Evolutionary conservation across 1,140 invertebrate species (phyloP).

Genomic region (Homarus americanus): DNA sequence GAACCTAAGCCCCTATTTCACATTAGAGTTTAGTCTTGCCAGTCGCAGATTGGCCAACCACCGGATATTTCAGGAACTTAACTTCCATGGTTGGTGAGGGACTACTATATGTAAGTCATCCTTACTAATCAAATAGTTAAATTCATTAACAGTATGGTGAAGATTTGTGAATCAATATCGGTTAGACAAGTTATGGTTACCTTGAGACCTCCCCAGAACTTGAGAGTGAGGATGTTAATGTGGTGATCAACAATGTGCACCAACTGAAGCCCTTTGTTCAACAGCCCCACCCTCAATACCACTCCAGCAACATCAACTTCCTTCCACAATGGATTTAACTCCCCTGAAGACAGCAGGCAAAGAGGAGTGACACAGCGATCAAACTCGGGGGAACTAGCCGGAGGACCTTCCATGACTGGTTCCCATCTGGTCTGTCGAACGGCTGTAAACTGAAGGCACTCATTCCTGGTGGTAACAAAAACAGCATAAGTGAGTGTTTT

Average conservation of each 20-base stretch:
- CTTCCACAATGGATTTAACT: slow-evolving; percentile 33
- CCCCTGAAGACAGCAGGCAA: slow-evolving; percentile 17
- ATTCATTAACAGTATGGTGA: not conserved
- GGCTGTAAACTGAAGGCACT: slow-evolving; percentile 22
- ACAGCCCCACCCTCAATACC: slow-evolving; percentile 30
- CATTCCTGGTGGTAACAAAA: slow-evolving; percentile 7
- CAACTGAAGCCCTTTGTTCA: not conserved
- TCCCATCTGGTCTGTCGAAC: slow-evolving; percentile 60
- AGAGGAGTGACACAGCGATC: slow-evolving; percentile 42
- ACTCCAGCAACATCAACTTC: slow-evolving; percentile 56
- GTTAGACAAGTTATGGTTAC: slow-evolving; percentile 8
- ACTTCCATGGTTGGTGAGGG: not conserved
- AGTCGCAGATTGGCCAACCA: no score
- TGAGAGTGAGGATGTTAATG: slow-evolving; percentile 43
- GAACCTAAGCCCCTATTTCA: no score
- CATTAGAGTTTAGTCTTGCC: no score
- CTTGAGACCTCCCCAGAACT: slow-evolving; percentile 49
- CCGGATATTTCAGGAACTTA: no score
- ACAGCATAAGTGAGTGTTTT: not conserved
- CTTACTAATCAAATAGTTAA: not conserved
- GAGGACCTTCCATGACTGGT: not conserved
- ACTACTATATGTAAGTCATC: not conserved
- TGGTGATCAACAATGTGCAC: slow-evolving; percentile 55
- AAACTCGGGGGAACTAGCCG: not conserved
- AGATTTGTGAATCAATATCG: no score